Evolutionary conservation across 2,797 vertebrate species (phyloP).

Genomic region (Falco columbarius): DNA sequence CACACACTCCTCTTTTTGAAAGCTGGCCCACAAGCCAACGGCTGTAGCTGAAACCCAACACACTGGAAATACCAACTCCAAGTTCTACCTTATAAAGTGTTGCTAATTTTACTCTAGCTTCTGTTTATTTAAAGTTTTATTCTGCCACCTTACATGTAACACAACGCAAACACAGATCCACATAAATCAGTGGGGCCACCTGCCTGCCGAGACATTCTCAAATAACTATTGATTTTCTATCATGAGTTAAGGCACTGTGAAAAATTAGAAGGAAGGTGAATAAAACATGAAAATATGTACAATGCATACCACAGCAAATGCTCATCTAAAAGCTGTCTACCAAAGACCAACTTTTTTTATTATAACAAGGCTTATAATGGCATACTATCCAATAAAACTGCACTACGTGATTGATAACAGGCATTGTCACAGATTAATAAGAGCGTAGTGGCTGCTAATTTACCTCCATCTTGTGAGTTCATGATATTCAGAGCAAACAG

Average conservation of each 20-base stretch:
- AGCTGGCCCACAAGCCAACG: accelerated
- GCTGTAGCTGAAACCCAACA: not conserved
- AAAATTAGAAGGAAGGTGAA: not conserved
- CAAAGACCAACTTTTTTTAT: not conserved
- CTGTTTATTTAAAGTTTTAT: not conserved
- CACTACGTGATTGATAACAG: not conserved
- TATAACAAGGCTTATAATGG: not conserved
- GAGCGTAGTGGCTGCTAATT: not conserved
- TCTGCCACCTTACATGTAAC: not conserved
- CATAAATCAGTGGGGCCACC: not conserved
- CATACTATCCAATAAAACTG: not conserved
- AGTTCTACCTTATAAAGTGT: not conserved
- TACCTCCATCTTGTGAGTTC: constrained; percentile 94
- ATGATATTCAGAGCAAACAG: constrained; percentile 95
- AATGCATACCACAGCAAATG: not conserved
- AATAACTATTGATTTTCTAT: not conserved
- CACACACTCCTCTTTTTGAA: not conserved
- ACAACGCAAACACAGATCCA: not conserved
- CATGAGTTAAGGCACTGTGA: not conserved
- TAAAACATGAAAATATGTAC: not conserved
- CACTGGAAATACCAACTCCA: not conserved
- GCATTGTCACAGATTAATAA: not conserved
- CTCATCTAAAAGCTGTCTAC: not conserved
- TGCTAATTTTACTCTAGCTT: not conserved
- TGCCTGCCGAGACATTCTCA: not conserved